Base-by-base conservation (phyloP, 2,888 invertebrate species). In the Orthosia incerta region DNA sequence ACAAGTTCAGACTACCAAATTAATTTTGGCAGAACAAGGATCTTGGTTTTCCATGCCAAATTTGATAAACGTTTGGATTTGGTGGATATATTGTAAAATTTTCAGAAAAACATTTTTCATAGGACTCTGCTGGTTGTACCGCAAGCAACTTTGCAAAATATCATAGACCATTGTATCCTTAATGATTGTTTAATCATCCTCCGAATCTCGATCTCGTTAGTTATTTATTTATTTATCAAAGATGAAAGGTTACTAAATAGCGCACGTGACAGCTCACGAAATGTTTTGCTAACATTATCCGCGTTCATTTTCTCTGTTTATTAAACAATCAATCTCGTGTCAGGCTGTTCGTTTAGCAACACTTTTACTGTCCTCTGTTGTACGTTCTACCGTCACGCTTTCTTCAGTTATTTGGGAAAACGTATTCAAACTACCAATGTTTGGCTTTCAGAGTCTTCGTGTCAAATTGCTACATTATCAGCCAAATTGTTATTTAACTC, bases 381-480 rank as follows among this genome's bases (percentile, higher is more conserved):
- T 60, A 60, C 45, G 20, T 82, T 83, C 71, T 82, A 86, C 82
- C 78, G 92, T 91, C 90, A 94, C 94, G 93, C 93, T 94, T 94
- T 94, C 94, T 82, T 90, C 82, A 75, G 83, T 83, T 84, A 85
- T 87, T 84, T 85, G 78, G 75, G 60, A 73, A 82, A 78, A 68
- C 62, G 59, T 59, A 79, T 72, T 70, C 23, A 74, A 71, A 61
- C 31, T 18, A 50, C 26, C 48, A 70, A 71, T 73, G n/a, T 72
- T 76, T 68, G 13, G 11, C 53, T 56, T 64, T 67, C 59, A 67
- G 46, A 31, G 20, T 57, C 39, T 31, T 59, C 26, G 31, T 62
- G 16, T 26, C 46, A 50, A 68, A 57, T 63, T 48, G n/a, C 57
- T 45, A 56, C 57, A 55, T 55, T 68, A 51, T 68, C 20, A 15